A percentile compares a stretch with the other conserved stretches of the same genome.
Conservation (phyloP, 2,888 invertebrate species). For the Cryptocephalus primarius region DNA sequence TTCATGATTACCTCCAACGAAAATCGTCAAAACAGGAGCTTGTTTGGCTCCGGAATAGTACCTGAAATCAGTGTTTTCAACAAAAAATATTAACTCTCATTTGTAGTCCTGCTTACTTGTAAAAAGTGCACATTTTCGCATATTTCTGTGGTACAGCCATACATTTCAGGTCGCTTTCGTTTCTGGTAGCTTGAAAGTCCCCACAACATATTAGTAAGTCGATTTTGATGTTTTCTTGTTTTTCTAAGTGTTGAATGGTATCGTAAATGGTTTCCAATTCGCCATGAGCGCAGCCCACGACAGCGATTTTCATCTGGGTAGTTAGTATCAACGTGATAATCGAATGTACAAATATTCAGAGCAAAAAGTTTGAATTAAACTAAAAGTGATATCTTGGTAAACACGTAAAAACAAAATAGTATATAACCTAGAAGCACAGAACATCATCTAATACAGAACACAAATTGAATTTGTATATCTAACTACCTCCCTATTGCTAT, state of each 20-base stretch:
- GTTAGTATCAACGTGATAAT: background rate
- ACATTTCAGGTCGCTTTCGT: slow-evolving; percentile 73
- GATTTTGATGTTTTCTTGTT: slow-evolving; percentile 61
- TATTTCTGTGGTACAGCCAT: slow-evolving; percentile 97
- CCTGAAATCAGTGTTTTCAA: slow-evolving; percentile 40
- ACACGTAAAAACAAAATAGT: background rate
- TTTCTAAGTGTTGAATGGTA: slow-evolving; percentile 65
- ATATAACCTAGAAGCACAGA: too few species aligned
- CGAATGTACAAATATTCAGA: background rate
- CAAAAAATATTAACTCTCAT: slow-evolving; percentile 11
- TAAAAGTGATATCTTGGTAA: background rate
- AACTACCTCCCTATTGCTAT: too few species aligned
- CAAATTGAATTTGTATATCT: too few species aligned
- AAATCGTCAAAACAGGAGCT: slow-evolving; percentile 87
- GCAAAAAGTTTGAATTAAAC: too few species aligned
- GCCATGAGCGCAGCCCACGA: slow-evolving; percentile 98
- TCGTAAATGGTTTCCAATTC: slow-evolving; percentile 94
- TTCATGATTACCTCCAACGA: slow-evolving; percentile 98
- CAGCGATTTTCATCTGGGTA: slow-evolving; percentile 71
- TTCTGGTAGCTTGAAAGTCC: slow-evolving; percentile 93
- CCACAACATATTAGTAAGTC: slow-evolving; percentile 95
- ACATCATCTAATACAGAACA: too few species aligned
- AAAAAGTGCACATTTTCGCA: slow-evolving; percentile 79
- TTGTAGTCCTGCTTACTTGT: too few species aligned
- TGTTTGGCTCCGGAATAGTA: slow-evolving; percentile 86